Percentiles rank a stretch among this genome's conserved stretches.
These are phyloP conservation scores for Synergus umbraculus DNA, from an alignment of 2,888 invertebrate genomes.

Conservation along the genomic window DNA sequence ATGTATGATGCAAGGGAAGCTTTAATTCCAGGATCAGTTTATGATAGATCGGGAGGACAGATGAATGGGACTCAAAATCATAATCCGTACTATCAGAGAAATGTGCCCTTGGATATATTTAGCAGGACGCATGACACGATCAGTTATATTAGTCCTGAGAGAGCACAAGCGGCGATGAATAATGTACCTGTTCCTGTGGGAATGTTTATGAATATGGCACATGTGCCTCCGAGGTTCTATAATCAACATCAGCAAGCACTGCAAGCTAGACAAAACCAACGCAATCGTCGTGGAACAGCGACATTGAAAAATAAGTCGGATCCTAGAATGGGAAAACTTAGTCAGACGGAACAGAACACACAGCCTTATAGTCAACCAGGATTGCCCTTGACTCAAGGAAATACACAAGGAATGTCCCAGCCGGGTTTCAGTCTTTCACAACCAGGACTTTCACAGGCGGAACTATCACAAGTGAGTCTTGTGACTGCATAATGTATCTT, in stretches of 20 bases:
- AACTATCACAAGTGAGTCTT: slow-evolving; percentile 81
- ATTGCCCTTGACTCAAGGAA: slow-evolving; percentile 76
- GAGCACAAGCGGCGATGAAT: slow-evolving; percentile 85
- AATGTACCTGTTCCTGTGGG: slow-evolving; percentile 95
- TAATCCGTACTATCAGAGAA: slow-evolving; percentile 76
- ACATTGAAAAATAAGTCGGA: slow-evolving; percentile 60
- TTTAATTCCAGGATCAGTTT: slow-evolving; percentile 94
- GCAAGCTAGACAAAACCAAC: slow-evolving; percentile 79
- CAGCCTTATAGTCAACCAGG: slow-evolving; percentile 83
- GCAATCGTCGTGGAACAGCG: slow-evolving; percentile 67
- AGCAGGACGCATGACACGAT: slow-evolving; percentile 92
- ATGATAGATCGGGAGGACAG: slow-evolving; percentile 85
- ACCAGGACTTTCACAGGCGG: slow-evolving; percentile 85
- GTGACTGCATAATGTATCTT: no score
- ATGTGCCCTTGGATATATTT: slow-evolving; percentile 81
- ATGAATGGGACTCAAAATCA: slow-evolving; percentile 72
- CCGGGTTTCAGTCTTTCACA: slow-evolving; percentile 84
- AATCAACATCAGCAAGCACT: slow-evolving; percentile 86
- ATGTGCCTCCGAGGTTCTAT: slow-evolving; percentile 86
- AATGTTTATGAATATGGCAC: slow-evolving; percentile 95
- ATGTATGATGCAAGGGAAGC: slow-evolving; percentile 98
- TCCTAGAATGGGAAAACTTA: slow-evolving; percentile 75
- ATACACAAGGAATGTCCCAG: slow-evolving; percentile 85
- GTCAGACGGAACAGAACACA: slow-evolving; percentile 85
- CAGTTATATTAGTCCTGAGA: slow-evolving; percentile 93